A percentile compares a stretch with the other conserved stretches of the same genome.
Conservation (phyloP, 1,140 invertebrate genomes). For the Drosophila leontia region DNA sequence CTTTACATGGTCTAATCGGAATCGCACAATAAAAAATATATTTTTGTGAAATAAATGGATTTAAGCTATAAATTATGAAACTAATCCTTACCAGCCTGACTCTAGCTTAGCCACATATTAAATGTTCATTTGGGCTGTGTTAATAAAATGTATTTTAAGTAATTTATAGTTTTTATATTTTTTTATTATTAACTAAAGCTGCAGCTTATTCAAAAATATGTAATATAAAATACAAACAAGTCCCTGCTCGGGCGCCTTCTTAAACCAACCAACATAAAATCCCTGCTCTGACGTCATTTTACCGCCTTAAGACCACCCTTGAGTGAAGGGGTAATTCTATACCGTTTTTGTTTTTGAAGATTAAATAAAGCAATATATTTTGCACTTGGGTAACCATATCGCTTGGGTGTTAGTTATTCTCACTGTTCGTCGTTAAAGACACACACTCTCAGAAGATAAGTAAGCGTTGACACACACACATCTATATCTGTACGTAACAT, state of each 20-base stretch:
- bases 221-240: neutral
- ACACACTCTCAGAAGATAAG: constrained; percentile 24
- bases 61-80: neutral
- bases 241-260: neutral
- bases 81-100: neutral
- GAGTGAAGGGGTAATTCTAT: neutral
- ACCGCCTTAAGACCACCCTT: neutral
- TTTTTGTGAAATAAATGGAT: too few species aligned
- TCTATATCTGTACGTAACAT: constrained; percentile 2
- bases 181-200: neutral
- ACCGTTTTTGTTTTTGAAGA: neutral
- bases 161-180: neutral
- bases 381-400: constrained; percentile 19
- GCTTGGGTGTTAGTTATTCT: constrained; percentile 22
- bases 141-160: neutral
- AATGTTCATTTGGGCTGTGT: neutral
- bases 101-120: too few species aligned
- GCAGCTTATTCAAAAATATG: neutral
- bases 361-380: constrained; percentile 24
- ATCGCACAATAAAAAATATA: neutral
- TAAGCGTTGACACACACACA: constrained; percentile 4
- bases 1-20: neutral
- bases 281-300: neutral
- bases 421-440: constrained; percentile 17
- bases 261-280: neutral